Conservation (phyloP, 2,797 vertebrate genomes). For the Gastrophryne carolinensis region DNA sequence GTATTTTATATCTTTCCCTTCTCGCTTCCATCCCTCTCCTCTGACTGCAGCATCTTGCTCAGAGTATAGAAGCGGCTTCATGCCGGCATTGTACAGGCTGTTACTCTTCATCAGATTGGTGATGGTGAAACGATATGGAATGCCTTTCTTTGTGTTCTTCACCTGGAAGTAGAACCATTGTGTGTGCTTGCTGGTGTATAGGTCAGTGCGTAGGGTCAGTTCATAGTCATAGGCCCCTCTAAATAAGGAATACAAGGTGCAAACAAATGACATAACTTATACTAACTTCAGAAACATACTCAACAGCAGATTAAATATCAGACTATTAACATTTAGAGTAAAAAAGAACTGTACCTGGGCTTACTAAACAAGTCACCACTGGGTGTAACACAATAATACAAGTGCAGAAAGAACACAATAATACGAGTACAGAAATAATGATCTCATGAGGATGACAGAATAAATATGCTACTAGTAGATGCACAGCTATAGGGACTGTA, state of each 20-base stretch:
- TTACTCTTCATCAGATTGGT: conserved; percentile 85
- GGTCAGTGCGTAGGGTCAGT: conserved; percentile 81
- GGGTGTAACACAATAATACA: too few species aligned
- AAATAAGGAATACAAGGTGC: neutral
- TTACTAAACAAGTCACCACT: too few species aligned
- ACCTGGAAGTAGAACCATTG: conserved; percentile 98
- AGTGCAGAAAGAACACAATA: too few species aligned
- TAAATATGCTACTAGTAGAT: too few species aligned
- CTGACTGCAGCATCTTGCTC: conserved; percentile 68
- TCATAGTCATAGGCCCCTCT: conserved; percentile 84
- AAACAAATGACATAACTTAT: neutral
- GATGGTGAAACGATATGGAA: conserved; percentile 87
- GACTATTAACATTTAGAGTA: too few species aligned
- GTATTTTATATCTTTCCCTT: conserved; percentile 76
- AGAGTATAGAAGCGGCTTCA: conserved; percentile 88
- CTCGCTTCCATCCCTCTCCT: conserved; percentile 77
- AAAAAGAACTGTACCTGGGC: too few species aligned
- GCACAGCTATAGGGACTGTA: too few species aligned
- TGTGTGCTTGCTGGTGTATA: conserved; percentile 88
- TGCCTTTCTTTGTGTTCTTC: conserved; percentile 77
- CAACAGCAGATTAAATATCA: too few species aligned
- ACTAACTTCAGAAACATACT: too few species aligned
- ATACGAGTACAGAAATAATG: too few species aligned
- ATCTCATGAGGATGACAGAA: too few species aligned
- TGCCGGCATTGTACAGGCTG: conserved; percentile 83